These are phyloP conservation scores for Zaprionus camerounensis DNA, from an alignment of 1,140 invertebrate genomes.

Conservation along the genomic window DNA sequence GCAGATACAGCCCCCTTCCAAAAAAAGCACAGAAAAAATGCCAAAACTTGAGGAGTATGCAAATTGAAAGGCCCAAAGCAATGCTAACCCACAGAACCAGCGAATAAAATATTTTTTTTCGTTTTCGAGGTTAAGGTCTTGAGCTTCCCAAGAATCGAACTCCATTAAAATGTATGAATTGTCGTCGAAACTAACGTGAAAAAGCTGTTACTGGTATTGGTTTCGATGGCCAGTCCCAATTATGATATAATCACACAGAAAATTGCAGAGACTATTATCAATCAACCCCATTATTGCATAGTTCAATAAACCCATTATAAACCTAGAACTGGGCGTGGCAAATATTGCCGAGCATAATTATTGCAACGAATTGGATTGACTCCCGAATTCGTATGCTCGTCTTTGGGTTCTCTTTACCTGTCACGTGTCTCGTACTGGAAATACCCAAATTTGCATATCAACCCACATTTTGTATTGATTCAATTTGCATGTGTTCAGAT, in stretches of 20 bases:
- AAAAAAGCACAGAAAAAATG: slow-evolving; percentile 2
- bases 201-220: background rate
- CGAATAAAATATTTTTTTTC: slow-evolving; percentile 4
- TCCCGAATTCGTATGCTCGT: background rate
- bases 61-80: slow-evolving; percentile 37
- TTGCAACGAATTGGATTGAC: slow-evolving; percentile 25
- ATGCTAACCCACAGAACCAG: slow-evolving; percentile 55
- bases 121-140: slow-evolving; percentile 68
- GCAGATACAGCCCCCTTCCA: slow-evolving; percentile 42
- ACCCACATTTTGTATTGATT: slow-evolving; percentile 14
- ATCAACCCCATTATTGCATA: slow-evolving; percentile 13
- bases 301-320: slow-evolving; percentile 55
- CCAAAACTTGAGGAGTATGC: slow-evolving; percentile 34
- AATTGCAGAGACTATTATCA: background rate
- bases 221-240: slow-evolving; percentile 15
- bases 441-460: slow-evolving; percentile 39
- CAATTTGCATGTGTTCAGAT: background rate
- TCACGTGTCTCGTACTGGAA: slow-evolving; percentile 38
- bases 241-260: slow-evolving; percentile 56
- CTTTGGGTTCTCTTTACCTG: slow-evolving; percentile 1
- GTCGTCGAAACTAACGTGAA: slow-evolving; percentile 34
- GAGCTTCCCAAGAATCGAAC: slow-evolving; percentile 5
- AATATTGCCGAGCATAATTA: slow-evolving; percentile 13
- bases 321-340: slow-evolving; percentile 30
- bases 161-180: slow-evolving; percentile 54